Conservation (phyloP, 1,140 invertebrate species). For the Macrosteles quadrilineatus region DNA sequence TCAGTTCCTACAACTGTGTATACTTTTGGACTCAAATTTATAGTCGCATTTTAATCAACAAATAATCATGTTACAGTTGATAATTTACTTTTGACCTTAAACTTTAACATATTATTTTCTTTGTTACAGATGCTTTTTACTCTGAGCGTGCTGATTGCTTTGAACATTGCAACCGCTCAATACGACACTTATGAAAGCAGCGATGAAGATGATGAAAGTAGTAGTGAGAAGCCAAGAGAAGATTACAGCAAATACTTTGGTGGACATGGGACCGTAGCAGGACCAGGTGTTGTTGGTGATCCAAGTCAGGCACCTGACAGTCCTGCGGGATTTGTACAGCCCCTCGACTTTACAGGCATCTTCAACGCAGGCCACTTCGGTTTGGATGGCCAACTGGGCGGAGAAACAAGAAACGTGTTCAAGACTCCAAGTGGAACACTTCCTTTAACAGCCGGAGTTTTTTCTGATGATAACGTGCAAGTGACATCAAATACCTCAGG, state of each 20-base stretch:
- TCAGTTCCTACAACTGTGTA: too few relatives aligned
- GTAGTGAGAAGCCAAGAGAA: background rate
- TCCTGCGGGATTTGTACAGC: slow-evolving; percentile 26
- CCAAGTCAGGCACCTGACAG: background rate
- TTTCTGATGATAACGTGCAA: background rate
- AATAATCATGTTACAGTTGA: too few relatives aligned
- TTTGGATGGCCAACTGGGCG: background rate
- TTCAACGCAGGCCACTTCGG: slow-evolving; percentile 25
- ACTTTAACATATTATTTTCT: too few relatives aligned
- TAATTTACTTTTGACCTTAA: too few relatives aligned
- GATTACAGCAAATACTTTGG: slow-evolving; percentile 30
- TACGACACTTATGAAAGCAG: slow-evolving; percentile 1
- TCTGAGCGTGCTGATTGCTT: background rate
- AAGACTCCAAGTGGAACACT: background rate
- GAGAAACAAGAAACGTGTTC: background rate
- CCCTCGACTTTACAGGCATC: slow-evolving; percentile 29
- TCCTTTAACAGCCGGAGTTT: background rate
- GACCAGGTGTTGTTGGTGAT: background rate
- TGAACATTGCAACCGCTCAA: background rate
- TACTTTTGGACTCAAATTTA: too few relatives aligned
- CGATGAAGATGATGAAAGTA: slow-evolving; percentile 10
- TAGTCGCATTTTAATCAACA: too few relatives aligned
- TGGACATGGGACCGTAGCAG: background rate
- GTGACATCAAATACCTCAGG: background rate
- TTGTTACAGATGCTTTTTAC: background rate